Evolutionary conservation across 2,888 invertebrate species (phyloP).

Genomic region (Chloroclystis v-ata): DNA sequence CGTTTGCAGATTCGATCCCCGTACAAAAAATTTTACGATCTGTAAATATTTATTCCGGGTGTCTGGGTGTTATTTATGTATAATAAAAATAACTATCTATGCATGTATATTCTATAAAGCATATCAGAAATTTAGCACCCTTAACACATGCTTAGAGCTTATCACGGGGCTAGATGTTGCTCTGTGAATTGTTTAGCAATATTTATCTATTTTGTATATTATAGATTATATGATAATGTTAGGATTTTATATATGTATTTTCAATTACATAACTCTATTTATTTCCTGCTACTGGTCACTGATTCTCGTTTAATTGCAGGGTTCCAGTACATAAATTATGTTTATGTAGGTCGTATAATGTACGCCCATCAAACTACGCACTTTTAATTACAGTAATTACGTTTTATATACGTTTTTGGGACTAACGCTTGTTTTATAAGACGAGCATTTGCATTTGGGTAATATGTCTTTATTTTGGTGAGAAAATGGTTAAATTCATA

Average conservation of each 20-base stretch:
- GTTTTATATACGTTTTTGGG: conserved; percentile 16
- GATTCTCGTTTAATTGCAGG: conserved; percentile 28
- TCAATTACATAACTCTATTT: conserved; percentile 22
- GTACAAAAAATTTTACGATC: too few species aligned
- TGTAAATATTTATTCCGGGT: too few species aligned
- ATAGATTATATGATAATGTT: not conserved
- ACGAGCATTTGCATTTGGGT: not conserved
- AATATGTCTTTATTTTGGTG: not conserved
- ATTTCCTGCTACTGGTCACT: conserved; percentile 28
- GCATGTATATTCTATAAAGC: too few species aligned
- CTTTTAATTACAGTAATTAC: conserved; percentile 27
- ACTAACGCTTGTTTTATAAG: not conserved
- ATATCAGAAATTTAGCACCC: too few species aligned
- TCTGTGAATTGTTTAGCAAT: too few species aligned
- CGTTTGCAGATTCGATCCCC: too few species aligned
- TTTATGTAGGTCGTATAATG: conserved; percentile 28
- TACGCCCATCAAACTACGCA: conserved; percentile 1
- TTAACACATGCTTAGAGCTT: too few species aligned
- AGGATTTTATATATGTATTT: not conserved
- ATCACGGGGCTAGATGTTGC: too few species aligned
- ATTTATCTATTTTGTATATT: too few species aligned
- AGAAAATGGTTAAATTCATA: not conserved
- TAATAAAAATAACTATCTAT: too few species aligned
- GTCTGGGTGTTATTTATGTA: too few species aligned
- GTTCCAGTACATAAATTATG: conserved; percentile 31